These are phyloP conservation scores for Chironomus tepperi DNA, from an alignment of 1,140 invertebrate genomes.

Conservation along the genomic window DNA sequence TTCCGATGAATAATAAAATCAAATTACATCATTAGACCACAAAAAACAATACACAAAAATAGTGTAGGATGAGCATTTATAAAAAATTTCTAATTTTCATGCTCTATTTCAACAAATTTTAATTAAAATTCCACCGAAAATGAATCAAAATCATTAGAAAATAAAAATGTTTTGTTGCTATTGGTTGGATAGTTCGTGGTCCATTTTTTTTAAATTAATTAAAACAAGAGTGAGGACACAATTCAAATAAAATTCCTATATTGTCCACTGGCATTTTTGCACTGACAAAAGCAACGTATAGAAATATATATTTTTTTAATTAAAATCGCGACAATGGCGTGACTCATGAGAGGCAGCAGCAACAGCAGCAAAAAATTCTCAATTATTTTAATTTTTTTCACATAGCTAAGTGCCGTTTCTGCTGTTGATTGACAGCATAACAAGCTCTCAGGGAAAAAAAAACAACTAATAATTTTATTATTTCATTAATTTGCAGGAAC, in stretches of 20 bases:
- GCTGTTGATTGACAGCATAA: conserved; percentile 21
- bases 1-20: not conserved
- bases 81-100: not conserved
- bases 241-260: not conserved
- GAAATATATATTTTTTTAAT: not conserved
- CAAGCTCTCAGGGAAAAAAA: not conserved
- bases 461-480: conserved; percentile 23
- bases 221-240: not conserved
- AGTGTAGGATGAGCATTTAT: too few species aligned
- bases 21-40: conserved; percentile 17
- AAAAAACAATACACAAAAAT: not conserved
- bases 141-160: not conserved
- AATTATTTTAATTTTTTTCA: not conserved
- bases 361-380: conserved; percentile 8
- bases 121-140: not conserved
- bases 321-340: conserved; percentile 21
- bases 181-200: not conserved
- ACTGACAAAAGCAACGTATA: not conserved
- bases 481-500: not conserved
- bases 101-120: not conserved
- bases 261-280: not conserved
- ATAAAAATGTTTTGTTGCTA: not conserved
- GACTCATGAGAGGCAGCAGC: not conserved
- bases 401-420: not conserved
- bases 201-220: conserved; percentile 22